A percentile compares a stretch with the other conserved stretches of the same genome.
Conservation (phyloP, 2,113 vertebrate species). For the Phalacrocorax aristotelis region DNA sequence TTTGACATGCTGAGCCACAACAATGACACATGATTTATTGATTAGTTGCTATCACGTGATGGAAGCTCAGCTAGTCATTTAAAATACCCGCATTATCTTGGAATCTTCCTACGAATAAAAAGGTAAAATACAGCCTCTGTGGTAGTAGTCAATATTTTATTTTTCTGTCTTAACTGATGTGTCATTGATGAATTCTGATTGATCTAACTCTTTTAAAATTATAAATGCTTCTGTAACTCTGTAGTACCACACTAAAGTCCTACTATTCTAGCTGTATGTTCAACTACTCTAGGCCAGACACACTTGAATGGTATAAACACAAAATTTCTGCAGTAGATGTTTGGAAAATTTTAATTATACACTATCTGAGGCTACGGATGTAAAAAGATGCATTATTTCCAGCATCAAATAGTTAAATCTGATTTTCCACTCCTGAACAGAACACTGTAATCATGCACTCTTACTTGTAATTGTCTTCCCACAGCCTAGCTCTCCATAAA, state of each 20-base stretch:
- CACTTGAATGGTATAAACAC: neutral
- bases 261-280: neutral
- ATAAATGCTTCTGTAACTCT: neutral
- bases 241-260: neutral
- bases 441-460: neutral
- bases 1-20: conserved; percentile 54
- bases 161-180: conserved; percentile 10
- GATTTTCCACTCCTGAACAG: conserved; percentile 17
- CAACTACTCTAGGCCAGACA: neutral
- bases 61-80: conserved; percentile 38
- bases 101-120: conserved; percentile 44
- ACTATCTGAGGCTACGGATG: neutral
- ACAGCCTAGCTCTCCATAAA: neutral
- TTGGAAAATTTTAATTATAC: neutral
- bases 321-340: neutral
- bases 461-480: conserved; percentile 8
- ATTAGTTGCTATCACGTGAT: conserved; percentile 52
- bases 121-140: neutral
- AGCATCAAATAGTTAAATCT: neutral
- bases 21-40: conserved; percentile 67
- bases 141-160: conserved; percentile 9
- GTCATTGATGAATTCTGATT: conserved; percentile 13
- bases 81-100: conserved; percentile 32
- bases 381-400: conserved; percentile 21
- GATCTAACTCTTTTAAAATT: neutral